A percentile compares a stretch with the other conserved stretches of the same genome.
Evolutionary conservation across 2,113 vertebrate genomes (phyloP).

Genomic region (Phainopepla nitens): DNA sequence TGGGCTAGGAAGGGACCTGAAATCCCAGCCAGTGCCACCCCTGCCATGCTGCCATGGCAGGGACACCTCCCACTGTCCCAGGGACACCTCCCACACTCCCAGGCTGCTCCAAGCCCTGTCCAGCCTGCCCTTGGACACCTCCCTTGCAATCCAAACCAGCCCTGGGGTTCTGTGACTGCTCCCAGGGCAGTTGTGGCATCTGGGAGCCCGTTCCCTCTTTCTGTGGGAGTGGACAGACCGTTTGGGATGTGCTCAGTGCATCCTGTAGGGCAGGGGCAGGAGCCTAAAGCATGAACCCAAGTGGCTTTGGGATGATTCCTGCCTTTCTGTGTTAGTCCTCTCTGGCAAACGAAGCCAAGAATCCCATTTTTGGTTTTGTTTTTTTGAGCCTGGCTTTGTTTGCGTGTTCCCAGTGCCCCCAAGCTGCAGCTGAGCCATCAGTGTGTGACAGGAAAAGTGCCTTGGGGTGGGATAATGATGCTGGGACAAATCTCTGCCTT

Average conservation of each 20-base stretch:
- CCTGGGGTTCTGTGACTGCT: background rate
- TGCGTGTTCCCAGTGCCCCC: background rate
- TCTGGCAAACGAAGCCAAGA: background rate
- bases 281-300: background rate
- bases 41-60: background rate
- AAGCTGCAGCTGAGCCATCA: background rate
- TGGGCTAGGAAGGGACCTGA: background rate
- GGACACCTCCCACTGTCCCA: background rate
- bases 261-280: background rate
- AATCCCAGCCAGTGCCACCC: rapidly evolving
- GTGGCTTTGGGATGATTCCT: background rate
- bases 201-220: background rate
- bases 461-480: background rate
- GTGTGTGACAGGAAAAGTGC: background rate
- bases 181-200: background rate
- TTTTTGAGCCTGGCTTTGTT: background rate
- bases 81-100: too few species aligned
- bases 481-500: background rate
- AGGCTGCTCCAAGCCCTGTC: background rate
- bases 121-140: background rate
- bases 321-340: background rate
- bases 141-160: background rate
- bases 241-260: rapidly evolving
- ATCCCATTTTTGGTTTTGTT: background rate
- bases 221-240: too few species aligned